Base-by-base conservation (phyloP, 2,888 invertebrate species). In the Limnephilus rhombicus region DNA sequence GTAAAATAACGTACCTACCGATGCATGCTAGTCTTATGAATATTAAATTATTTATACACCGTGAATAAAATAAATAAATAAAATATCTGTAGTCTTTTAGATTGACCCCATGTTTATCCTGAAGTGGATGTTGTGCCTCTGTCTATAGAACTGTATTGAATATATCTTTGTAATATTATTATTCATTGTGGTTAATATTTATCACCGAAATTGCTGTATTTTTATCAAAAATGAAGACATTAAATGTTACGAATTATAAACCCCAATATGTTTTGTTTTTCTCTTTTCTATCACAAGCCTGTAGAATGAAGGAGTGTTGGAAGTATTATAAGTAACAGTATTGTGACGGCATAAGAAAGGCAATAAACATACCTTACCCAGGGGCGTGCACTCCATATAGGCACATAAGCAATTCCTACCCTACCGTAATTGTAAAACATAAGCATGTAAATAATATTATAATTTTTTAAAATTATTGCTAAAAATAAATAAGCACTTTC, bases 41-140 rank as follows among this genome's bases (percentile, higher is more conserved):
- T 88, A 92, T 68, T 90, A 82, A 90, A 90, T 92, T 92, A 92
- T 82, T 41, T 91, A 90, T 82, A 87, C 80, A 89, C 88, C 88
- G 68, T 53, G 53, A 92, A 86, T 91, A 68, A 68, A 53, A 53
- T 53, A 53, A 53, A 53, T 53, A 18, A 53, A 53, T 53, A 53
- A 53, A 68, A 68, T 68, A 68, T 68, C 68, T 24, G 90, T 29
- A 81, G 85, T 82, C 41, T 90, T 80, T 12, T 87, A 92, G 86
- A 90, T 41, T 24, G 89, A 93, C 90, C 93, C 93, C 91, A 93
- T 86, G 93, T 93, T 91, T 89, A 91, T 92, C 93, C 93, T 93
- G 90, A 92, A 86, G 49, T 93, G 93, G 93, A 93, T 93, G 93
- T 93, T 92, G 93, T 93, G 93, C 93, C 93, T 93, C 93, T 93